Evolutionary conservation across 2,797 vertebrate genomes (phyloP), one percentile per base, ranked within the genome.

Genomic region (Pseudomugil gertrudae): DNA sequence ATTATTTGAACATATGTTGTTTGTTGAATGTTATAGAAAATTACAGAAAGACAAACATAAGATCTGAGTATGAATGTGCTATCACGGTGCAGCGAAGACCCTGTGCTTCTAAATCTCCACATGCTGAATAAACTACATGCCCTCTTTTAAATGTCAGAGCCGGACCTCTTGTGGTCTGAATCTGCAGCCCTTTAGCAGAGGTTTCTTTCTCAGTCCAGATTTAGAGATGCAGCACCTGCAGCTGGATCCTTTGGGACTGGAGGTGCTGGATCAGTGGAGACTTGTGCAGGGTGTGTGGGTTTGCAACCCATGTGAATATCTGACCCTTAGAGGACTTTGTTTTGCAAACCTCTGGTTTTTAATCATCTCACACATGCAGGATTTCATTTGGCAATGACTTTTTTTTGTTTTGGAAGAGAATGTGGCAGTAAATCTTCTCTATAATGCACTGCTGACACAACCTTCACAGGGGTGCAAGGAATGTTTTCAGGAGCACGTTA

Each of bases 141-240:
- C 76, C 65, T 78, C 66, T 63, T 71, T 72, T 53, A 69, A 80
- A 84, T 77, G 74, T 76, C 76, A 77, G 68, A 2, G 2, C 60
- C 80, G 71, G 77, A 86, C 80, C 63, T 45, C 62, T 43, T 45
- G 43, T 8, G 36, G 66, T 84, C 74, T 76, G 81, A 78, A 67
- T 76, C 83, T 77, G 69, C 74, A 91, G 87, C 88, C 89, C 87
- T 90, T 89, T 57, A 83, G 71, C 67, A 64, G 85, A 89, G 77
- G 73, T 83, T 78, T 65, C 40, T 53, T 63, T 72, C 45, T 75
- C 1, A 15, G 24, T 66, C 52, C 51, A 35, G 47, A 69, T 74
- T 78, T 63, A 30, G 48, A 57, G 61, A 54, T 43, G 29, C 69
- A 56, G 57, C 74, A 54, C 30, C 64, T 76, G 59, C 54, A 69